These are phyloP conservation scores for Ormyrus labotus DNA, from an alignment of 2,888 invertebrate genomes.

Conservation along the genomic window DNA sequence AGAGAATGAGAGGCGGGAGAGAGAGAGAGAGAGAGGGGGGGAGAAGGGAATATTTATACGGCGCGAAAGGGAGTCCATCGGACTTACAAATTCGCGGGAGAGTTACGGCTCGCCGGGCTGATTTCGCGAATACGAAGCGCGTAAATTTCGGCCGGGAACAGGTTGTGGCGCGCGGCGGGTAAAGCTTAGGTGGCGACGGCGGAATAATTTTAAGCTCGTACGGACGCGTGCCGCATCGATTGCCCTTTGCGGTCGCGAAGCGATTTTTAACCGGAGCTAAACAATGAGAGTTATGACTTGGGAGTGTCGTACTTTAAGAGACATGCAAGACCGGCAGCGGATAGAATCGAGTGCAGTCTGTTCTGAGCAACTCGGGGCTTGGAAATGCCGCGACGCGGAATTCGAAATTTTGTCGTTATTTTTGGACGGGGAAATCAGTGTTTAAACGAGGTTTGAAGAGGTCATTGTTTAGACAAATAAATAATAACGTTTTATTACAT, in stretches of 20 bases:
- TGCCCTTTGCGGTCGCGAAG: neutral
- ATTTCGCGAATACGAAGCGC: neutral
- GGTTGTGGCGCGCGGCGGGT: neutral
- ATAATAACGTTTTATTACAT: no score
- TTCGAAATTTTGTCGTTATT: no score
- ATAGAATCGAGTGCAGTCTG: no score
- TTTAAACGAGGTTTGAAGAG: no score
- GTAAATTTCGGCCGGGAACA: conserved; percentile 11
- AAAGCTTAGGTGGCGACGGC: neutral
- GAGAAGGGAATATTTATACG: conserved; percentile 48
- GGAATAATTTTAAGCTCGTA: conserved; percentile 1
- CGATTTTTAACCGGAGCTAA: no score
- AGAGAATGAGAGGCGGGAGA: conserved; percentile 29
- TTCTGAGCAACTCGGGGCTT: no score
- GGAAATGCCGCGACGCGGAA: no score
- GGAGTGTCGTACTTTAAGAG: no score
- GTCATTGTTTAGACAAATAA: no score
- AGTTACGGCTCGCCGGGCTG: conserved; percentile 16
- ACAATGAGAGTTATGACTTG: no score
- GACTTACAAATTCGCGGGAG: conserved; percentile 34
- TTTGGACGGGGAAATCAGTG: no score
- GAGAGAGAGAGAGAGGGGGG: conserved; percentile 29
- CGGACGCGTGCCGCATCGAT: neutral
- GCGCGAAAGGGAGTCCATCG: conserved; percentile 8
- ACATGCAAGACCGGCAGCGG: no score